Base-by-base conservation (phyloP, 2,797 vertebrate species). In the Trachops cirrhosus region DNA sequence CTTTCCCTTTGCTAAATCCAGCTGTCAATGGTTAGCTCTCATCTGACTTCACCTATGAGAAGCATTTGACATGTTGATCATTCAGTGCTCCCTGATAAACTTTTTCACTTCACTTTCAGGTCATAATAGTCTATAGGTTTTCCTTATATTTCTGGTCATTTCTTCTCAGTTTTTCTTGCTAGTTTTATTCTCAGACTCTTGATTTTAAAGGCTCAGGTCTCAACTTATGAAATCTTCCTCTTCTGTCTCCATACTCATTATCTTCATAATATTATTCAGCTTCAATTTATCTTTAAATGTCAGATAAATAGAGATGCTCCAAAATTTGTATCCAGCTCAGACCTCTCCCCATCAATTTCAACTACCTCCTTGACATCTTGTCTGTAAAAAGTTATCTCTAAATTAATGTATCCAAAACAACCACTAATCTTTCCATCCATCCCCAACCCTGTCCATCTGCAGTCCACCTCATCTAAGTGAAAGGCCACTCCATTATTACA, bases 241-340 rank as follows among this genome's bases (percentile, higher is more conserved):
- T 70, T 89, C 57, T 77, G 46, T 46, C 8, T 11, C 48, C 29
- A 26, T 11, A 19, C 21, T 93, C 39, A 37, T 77, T 32, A 50
- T 62, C 21, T 94, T 50, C 74, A n/a, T 50, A 54, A 39, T 39
- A 85, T 39, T 22, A 22, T 82, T 74, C 46, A 34, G 26, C 83
- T 62, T 95, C 57, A 54, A 6, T 6, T 68, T 37, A 86, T 21
- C 50, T 91, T 34, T 91, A 75, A 83, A 24, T 62, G 54, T 46
- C 6, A 3, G 19, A 50, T 26, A 15, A 70, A 86, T 32, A 1
- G 2, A 86, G 74, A 71, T 44, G 26, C 6, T 75, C 19, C n/a
- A 32, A 59, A 46, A 39, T 71, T 57, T 41, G 26, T 44, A 59
- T 6, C 22, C 3, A 48, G 11, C 22, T 16, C 29, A 71, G 26